Evolutionary conservation across 2,888 invertebrate species (phyloP).

Genomic region (Ypsolopha scabrella): DNA sequence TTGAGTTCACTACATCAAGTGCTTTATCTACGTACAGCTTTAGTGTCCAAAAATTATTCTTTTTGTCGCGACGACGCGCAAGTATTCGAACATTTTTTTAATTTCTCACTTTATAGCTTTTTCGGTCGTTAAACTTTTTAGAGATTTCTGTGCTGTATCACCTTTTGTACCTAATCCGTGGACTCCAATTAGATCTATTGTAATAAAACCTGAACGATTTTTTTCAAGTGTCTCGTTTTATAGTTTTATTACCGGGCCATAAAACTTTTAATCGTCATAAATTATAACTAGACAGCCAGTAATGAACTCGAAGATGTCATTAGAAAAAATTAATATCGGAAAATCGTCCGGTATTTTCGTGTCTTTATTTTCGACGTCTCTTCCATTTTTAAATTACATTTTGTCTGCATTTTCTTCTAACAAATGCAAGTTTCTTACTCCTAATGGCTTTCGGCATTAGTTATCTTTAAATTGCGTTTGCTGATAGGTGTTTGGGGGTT

Average conservation of each 20-base stretch:
- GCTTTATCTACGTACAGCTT: constrained; percentile 17
- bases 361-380: not conserved
- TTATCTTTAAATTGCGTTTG: constrained; percentile 57
- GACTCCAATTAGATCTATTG: constrained; percentile 40
- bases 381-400: constrained; percentile 51
- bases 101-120: constrained; percentile 19
- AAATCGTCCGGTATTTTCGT: not conserved
- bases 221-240: constrained; percentile 24
- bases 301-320: constrained; percentile 13
- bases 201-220: constrained; percentile 33
- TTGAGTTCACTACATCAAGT: too few species aligned
- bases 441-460: constrained; percentile 61
- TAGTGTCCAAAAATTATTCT: constrained; percentile 46
- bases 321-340: not conserved
- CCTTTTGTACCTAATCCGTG: not conserved
- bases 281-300: constrained; percentile 29
- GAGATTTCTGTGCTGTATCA: constrained; percentile 22
- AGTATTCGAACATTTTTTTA: constrained; percentile 1
- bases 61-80: not conserved
- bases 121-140: constrained; percentile 35
- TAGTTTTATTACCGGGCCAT: constrained; percentile 28
- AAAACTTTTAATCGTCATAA: constrained; percentile 45
- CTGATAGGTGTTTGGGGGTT: constrained; percentile 41
- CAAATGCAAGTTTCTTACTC: constrained; percentile 18
- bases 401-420: constrained; percentile 24